Evolutionary conservation across 23 tunicate genomes (phyloP).

Genomic region (Pegea sp.): DNA sequence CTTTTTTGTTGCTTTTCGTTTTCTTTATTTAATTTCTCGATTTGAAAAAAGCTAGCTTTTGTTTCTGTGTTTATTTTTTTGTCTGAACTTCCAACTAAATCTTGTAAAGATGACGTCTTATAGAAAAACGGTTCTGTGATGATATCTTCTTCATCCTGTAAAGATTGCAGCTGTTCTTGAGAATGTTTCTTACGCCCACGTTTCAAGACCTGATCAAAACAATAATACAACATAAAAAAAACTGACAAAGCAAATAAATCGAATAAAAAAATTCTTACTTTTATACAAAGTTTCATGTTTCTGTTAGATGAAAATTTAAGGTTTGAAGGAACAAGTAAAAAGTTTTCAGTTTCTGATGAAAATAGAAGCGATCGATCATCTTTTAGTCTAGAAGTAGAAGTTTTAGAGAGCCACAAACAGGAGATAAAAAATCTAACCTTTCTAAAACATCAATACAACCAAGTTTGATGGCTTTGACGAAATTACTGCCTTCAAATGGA

Average conservation of each 20-base stretch:
- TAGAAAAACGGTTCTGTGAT: no score
- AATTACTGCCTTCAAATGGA: slow-evolving; percentile 14
- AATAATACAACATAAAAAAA: neutral
- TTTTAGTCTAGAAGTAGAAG: slow-evolving; percentile 6
- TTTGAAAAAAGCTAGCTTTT: no score
- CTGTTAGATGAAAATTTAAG: slow-evolving; percentile 25
- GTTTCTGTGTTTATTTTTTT: no score
- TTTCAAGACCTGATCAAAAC: neutral
- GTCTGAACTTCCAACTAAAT: no score
- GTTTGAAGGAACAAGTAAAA: slow-evolving; percentile 5
- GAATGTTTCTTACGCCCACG: neutral
- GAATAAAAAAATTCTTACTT: slow-evolving; percentile 9
- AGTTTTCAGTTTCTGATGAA: slow-evolving; percentile 16
- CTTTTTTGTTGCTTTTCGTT: no score
- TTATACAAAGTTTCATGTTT: slow-evolving; percentile 34
- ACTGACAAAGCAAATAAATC: neutral
- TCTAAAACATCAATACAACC: slow-evolving; percentile 38
- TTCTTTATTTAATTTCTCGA: no score
- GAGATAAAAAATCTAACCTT: slow-evolving; percentile 15
- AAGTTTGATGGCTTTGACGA: slow-evolving; percentile 17
- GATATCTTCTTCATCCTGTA: no score
- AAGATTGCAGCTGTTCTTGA: neutral
- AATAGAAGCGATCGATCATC: slow-evolving; percentile 23
- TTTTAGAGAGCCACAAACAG: neutral
- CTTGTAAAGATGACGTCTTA: no score